Evolutionary conservation across 2,888 invertebrate genomes (phyloP), one percentile per base, ranked within the genome.

Genomic region (Caenorhabditis afra): DNA sequence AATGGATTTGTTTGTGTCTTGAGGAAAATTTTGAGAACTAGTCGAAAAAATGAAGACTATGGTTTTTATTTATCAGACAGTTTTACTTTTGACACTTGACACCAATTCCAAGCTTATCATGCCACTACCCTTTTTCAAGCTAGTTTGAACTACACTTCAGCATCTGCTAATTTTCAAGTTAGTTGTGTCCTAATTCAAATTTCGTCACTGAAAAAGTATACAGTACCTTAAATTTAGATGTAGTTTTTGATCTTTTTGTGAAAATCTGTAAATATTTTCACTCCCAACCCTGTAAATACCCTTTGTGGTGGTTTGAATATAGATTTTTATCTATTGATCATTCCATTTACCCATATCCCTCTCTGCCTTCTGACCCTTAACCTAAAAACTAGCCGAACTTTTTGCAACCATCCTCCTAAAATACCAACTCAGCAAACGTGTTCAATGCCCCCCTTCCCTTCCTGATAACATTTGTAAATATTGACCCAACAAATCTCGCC

Each of bases 391-490:
- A n/a, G n/a, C 14, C 11, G 4, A 14, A 2, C 3, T 11, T 41
- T 41, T 41, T 41, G 41, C 41, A 41, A 41, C 11, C 41, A 49
- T 57, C 61, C 11, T 47, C 61, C 61, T 39, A 70, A 70, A 70
- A 70, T 70, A 68, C 61, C 61, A 22, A 57, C 12, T 41, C 41
- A 62, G 61, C 53, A 70, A 71, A 71, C 62, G 62, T 71, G 62
- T 71, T 71, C 57, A 49, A 8, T 73, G 18, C 71, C 57, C 49
- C 64, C 45, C 39, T 64, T 49, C 64, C 45, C 39, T 23, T 22
- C 39, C 73, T 73, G 73, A 73, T 73, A 73, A 73, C 64, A 44
- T 35, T 58, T 58, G 73, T 64, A 41, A 73, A 73, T 73, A 73
- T 73, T 73, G 57, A 73, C 64, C 29, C 23, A 29, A 14, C 8